Conservation (phyloP, 2,797 vertebrate species). For the Myripristis murdjan region DNA sequence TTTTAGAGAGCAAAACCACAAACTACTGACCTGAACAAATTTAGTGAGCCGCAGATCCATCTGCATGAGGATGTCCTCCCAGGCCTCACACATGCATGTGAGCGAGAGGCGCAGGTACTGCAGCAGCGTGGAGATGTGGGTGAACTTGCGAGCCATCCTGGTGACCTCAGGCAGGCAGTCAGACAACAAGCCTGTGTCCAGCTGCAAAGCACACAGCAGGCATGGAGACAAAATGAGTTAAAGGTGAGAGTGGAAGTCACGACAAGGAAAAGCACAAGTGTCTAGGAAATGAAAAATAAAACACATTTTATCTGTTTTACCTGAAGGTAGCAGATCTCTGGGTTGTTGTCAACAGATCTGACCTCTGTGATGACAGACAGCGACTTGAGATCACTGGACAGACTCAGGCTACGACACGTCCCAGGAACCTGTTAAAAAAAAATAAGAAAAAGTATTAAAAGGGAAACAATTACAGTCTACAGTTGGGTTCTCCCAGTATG, state of each 20-base stretch:
- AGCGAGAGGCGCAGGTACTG: slow-evolving; percentile 97
- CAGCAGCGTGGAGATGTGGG: slow-evolving; percentile 96
- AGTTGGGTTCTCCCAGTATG: background rate
- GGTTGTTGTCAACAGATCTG: slow-evolving; percentile 75
- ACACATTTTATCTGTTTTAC: slow-evolving; percentile 61
- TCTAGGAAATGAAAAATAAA: background rate
- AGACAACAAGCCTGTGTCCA: slow-evolving; percentile 94
- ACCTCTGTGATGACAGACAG: slow-evolving; percentile 93
- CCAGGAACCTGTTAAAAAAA: slow-evolving; percentile 92
- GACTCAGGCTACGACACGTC: slow-evolving; percentile 91
- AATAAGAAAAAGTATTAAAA: slow-evolving; percentile 14
- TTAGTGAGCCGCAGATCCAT: slow-evolving; percentile 98
- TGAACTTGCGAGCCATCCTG: slow-evolving; percentile 98
- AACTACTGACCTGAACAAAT: slow-evolving; percentile 93
- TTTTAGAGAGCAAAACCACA: too few species aligned
- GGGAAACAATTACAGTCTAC: background rate
- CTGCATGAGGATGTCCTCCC: slow-evolving; percentile 99
- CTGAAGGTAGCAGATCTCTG: slow-evolving; percentile 93
- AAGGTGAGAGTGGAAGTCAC: too few species aligned
- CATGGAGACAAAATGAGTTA: background rate
- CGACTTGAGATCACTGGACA: slow-evolving; percentile 96
- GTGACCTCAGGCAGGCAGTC: slow-evolving; percentile 96
- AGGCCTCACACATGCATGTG: slow-evolving; percentile 98
- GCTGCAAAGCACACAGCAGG: slow-evolving; percentile 73
- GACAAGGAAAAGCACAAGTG: background rate